Evolutionary conservation across 2,113 vertebrate species (phyloP).

Genomic region (Coracopsis vasa): DNA sequence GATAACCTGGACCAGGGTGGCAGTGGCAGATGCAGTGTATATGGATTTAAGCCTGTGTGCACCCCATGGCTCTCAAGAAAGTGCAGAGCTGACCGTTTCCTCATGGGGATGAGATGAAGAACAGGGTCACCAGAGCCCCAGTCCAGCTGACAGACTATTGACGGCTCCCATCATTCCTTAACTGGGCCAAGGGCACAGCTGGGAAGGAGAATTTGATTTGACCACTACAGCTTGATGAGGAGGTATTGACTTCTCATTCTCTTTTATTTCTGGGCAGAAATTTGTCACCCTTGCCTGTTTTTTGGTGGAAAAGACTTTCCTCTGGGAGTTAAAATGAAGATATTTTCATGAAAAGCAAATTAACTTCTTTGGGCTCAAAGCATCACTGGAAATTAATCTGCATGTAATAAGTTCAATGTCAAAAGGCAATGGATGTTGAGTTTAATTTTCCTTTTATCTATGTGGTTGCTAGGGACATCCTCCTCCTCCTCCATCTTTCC

Average conservation of each 20-base stretch:
- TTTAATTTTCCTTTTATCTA: background rate
- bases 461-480: background rate
- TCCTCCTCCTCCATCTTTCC: background rate
- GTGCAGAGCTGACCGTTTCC: background rate
- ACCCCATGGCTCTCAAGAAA: fast-evolving
- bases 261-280: background rate
- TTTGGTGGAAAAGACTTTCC: background rate
- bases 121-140: background rate
- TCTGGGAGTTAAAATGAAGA: background rate
- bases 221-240: background rate
- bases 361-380: background rate
- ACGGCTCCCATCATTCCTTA: background rate
- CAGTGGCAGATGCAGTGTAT: background rate
- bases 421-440: background rate
- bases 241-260: background rate
- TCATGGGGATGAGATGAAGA: background rate
- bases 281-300: background rate
- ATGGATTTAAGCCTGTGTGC: background rate
- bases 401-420: background rate
- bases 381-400: background rate
- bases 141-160: background rate
- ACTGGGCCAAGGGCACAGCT: background rate
- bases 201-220: background rate
- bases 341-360: background rate
- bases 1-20: background rate